Percentiles rank a stretch among this genome's conserved stretches.
Evolutionary conservation across 92 coral and sea anemone species (phyloP).

Genomic region (Ricordea florida): DNA sequence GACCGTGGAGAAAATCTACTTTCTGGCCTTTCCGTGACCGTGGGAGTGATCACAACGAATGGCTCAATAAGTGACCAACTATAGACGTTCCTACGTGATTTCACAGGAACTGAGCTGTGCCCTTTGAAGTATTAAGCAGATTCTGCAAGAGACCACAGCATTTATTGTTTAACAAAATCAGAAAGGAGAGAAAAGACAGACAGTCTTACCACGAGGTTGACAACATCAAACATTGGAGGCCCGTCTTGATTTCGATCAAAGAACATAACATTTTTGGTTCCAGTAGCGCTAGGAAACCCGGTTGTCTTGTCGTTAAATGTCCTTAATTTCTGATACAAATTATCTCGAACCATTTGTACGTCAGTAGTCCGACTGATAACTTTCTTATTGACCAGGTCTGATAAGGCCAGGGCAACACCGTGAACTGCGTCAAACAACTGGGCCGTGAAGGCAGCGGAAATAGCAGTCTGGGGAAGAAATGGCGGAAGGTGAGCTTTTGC

Average conservation of each 20-base stretch:
- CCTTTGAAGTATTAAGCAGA: no score
- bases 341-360: conserved; percentile 80
- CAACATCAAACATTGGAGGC: conserved; percentile 91
- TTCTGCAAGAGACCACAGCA: no score
- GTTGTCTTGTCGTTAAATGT: conserved; percentile 67
- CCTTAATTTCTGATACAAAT: conserved; percentile 81
- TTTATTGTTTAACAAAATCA: no score
- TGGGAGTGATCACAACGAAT: no score
- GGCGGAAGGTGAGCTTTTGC: no score
- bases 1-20: no score
- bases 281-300: conserved; percentile 93
- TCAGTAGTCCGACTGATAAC: conserved; percentile 86
- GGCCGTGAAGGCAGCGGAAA: conserved; percentile 87
- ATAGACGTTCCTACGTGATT: no score
- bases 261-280: conserved; percentile 83
- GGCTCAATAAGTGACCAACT: no score
- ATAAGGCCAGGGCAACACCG: conserved; percentile 92
- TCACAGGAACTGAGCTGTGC: no score
- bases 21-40: no score
- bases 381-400: conserved; percentile 97
- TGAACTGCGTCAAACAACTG: conserved; percentile 97
- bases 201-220: conserved; percentile 86
- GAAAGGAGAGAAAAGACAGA: no score
- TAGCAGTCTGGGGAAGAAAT: conserved; percentile 29
- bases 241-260: conserved; percentile 86